Evolutionary conservation across 2,797 vertebrate species (phyloP), one percentile per base, ranked within the genome.

Genomic region (Sardinella longiceps): DNA sequence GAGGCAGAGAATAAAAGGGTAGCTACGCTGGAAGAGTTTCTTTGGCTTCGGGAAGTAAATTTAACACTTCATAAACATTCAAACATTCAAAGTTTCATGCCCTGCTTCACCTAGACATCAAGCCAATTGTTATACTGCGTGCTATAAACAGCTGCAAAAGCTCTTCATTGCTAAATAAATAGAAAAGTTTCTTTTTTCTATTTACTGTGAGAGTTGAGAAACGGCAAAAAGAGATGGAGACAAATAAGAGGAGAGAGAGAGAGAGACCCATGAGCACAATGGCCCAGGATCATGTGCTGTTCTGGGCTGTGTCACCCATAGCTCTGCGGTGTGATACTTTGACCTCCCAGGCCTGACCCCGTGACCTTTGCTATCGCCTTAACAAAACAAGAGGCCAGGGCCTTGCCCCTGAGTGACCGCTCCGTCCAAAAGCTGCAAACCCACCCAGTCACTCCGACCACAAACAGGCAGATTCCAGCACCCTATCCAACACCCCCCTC

Each of bases 301-400:
- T 95, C 92, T 91, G 90, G 93, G 85, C 85, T 84, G 86, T 81
- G 85, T 77, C 84, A 84, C 0, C 63, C 53, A 84, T 86, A 88
- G 33, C 82, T 81, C 87, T 86, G n/a, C n/a, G 84, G 60, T 80
- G 89, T 85, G 84, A 87, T 77, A 93, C 86, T 88, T 90, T 87
- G 90, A 87, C 89, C 91, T 90, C 89, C 50, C 82, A 91, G 94
- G 93, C 93, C 91, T 23, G 94, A 97, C 96, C 96, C 95, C 88
- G 88, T 95, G 94, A 95, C 95, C 96, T 96, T 93, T 90, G 91
- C 94, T 93, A 94, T 89, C 89, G 83, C 94, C 95, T 95, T 95
- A 95, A 92, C 93, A 96, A 97, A 96, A 97, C 96, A 97, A 96
- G 94, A 70, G 63, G 28, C 91, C 88, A 80, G 81, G 91, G 91